A percentile compares a stretch with the other conserved stretches of the same genome.
phyloP scores from a whole-genome alignment of 2,113 vertebrate species.

The Campylomormyrus tamandua region DNA sequence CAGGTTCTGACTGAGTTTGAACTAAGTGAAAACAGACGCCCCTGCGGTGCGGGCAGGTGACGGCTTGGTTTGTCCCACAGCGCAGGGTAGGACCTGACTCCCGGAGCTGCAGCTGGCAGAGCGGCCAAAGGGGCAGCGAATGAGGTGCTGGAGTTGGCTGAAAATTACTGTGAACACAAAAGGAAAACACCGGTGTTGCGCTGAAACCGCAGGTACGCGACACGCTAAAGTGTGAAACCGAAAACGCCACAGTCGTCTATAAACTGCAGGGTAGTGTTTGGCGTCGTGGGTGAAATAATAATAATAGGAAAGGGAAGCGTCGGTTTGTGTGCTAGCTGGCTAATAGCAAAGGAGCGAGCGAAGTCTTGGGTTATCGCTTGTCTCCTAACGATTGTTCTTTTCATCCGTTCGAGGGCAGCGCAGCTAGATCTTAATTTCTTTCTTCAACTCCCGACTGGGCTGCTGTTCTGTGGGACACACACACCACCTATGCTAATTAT shows the following conservation, averaged over 20 bases:
- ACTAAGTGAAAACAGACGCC: background rate
- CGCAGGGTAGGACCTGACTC: background rate
- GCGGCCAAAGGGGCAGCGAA: background rate
- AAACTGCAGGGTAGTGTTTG: background rate
- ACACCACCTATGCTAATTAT: background rate
- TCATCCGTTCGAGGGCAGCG: background rate
- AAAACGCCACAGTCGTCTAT: constrained; percentile 21
- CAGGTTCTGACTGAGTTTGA: background rate
- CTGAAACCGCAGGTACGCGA: background rate
- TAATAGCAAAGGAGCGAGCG: background rate
- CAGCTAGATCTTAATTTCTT: background rate
- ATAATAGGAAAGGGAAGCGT: background rate
- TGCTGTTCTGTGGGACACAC: background rate
- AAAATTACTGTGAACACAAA: background rate
- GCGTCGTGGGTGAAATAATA: background rate
- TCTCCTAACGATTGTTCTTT: background rate
- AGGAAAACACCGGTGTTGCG: background rate
- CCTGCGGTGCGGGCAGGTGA: background rate
- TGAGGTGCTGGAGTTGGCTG: background rate
- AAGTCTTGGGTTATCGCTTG: background rate
- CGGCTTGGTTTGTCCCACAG: background rate
- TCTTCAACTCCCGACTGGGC: background rate
- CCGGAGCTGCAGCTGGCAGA: constrained; percentile 25
- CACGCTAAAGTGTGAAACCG: background rate
- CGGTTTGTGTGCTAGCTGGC: background rate